Evolutionary conservation across 2,113 vertebrate species (phyloP).

Genomic region (Hippocampus comes): DNA sequence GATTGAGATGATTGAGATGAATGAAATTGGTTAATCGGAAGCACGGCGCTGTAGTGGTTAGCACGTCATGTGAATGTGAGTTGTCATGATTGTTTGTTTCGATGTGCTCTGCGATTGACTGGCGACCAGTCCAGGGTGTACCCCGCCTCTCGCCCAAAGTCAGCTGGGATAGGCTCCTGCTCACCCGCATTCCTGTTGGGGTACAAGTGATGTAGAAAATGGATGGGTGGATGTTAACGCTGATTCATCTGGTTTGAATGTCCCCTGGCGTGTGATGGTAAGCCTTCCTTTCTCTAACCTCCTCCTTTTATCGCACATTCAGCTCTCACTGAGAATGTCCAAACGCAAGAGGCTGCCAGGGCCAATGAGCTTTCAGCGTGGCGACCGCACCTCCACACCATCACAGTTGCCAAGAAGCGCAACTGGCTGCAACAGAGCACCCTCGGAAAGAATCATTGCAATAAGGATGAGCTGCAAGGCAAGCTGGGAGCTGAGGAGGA

Average conservation of each 20-base stretch:
- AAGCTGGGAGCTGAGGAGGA: constrained; percentile 67
- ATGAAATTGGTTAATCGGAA: background rate
- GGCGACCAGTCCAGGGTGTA: background rate
- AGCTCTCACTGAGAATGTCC: constrained; percentile 87
- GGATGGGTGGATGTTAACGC: background rate
- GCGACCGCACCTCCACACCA: constrained; percentile 77
- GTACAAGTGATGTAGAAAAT: background rate
- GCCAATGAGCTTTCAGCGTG: constrained; percentile 52
- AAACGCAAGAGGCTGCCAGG: constrained; percentile 67
- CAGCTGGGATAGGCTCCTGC: background rate
- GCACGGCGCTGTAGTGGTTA: background rate
- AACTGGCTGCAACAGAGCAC: constrained; percentile 95
- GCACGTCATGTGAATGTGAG: background rate
- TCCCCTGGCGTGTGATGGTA: constrained; percentile 2
- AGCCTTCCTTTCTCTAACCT: constrained; percentile 4
- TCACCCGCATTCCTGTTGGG: background rate
- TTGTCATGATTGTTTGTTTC: background rate
- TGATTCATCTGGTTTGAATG: constrained; percentile 3
- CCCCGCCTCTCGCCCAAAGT: background rate
- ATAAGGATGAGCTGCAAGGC: constrained; percentile 65
- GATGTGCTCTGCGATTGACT: background rate
- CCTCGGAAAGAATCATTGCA: constrained; percentile 49
- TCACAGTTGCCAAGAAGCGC: constrained; percentile 95
- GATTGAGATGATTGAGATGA: background rate
- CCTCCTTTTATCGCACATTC: constrained; percentile 26